phyloP scores from a whole-genome alignment of 2,888 invertebrate genomes.

The Plutella xylostella region DNA sequence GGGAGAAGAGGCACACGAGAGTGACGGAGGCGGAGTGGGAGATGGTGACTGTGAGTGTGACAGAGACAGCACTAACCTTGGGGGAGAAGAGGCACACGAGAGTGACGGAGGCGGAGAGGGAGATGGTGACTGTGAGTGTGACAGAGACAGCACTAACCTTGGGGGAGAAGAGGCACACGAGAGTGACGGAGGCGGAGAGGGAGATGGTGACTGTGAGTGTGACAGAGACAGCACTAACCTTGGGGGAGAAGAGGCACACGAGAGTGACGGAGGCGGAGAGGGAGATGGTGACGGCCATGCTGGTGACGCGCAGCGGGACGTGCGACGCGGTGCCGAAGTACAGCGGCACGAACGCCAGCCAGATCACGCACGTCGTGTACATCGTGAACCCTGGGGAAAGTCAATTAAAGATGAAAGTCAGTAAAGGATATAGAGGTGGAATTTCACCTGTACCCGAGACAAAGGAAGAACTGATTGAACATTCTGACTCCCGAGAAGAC shows the following conservation, averaged over 20 bases:
- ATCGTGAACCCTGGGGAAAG: slow-evolving; percentile 88
- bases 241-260: slow-evolving; percentile 93
- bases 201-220: slow-evolving; percentile 93
- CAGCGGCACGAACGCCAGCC: slow-evolving; percentile 97
- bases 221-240: slow-evolving; percentile 75
- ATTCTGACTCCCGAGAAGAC: no score
- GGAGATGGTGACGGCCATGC: slow-evolving; percentile 96
- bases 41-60: slow-evolving; percentile 95
- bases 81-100: no score
- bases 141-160: no score
- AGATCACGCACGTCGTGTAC: slow-evolving; percentile 98
- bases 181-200: slow-evolving; percentile 92
- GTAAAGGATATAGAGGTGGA: neutral
- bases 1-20: slow-evolving; percentile 92
- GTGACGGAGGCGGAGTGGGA: slow-evolving; percentile 95
- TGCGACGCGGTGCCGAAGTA: slow-evolving; percentile 97
- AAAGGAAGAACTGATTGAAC: no score
- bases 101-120: no score
- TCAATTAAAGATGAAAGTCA: neutral
- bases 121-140: no score
- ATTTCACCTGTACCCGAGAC: no score
- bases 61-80: no score
- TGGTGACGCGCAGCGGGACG: slow-evolving; percentile 91
- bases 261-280: slow-evolving; percentile 94
- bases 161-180: no score